phyloP scores from a whole-genome alignment of 2,888 invertebrate genomes.

The Cheilosia soror region DNA sequence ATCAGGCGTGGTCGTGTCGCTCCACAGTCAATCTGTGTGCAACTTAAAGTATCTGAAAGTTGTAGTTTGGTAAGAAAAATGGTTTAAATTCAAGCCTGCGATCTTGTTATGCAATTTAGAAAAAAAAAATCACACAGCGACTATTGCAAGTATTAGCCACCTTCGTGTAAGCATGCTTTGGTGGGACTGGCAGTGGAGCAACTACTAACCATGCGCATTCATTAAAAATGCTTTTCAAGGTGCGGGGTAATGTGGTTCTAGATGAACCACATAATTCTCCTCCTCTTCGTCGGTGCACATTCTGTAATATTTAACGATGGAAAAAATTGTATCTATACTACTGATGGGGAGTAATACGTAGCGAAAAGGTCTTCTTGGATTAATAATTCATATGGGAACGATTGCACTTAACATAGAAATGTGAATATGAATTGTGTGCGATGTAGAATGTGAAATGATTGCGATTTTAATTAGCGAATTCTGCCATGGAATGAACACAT shows the following conservation, averaged over 20 bases:
- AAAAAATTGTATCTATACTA: neutral
- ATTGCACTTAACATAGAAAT: slow-evolving; percentile 39
- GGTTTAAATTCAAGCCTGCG: slow-evolving; percentile 24
- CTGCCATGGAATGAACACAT: slow-evolving; percentile 7
- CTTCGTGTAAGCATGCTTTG: neutral
- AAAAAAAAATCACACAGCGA: slow-evolving; percentile 4
- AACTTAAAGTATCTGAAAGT: slow-evolving; percentile 52
- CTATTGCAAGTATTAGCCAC: neutral
- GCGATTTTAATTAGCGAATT: slow-evolving; percentile 12
- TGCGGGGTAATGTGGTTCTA: slow-evolving; percentile 31
- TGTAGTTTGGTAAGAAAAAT: slow-evolving; percentile 33
- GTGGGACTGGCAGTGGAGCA: neutral
- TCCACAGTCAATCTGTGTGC: slow-evolving; percentile 15
- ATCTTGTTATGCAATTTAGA: slow-evolving; percentile 41
- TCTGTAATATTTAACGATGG: neutral
- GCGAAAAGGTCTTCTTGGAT: slow-evolving; percentile 14
- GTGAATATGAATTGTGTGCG: slow-evolving; percentile 29
- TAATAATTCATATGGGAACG: slow-evolving; percentile 67
- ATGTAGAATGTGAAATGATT: slow-evolving; percentile 34
- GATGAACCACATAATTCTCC: slow-evolving; percentile 36
- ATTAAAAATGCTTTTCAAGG: slow-evolving; percentile 35
- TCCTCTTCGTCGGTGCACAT: neutral
- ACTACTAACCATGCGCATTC: neutral
- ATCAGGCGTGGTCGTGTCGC: slow-evolving; percentile 62
- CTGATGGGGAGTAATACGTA: neutral